Conservation (phyloP, 2,113 vertebrate species). For the Cacatua alba region DNA sequence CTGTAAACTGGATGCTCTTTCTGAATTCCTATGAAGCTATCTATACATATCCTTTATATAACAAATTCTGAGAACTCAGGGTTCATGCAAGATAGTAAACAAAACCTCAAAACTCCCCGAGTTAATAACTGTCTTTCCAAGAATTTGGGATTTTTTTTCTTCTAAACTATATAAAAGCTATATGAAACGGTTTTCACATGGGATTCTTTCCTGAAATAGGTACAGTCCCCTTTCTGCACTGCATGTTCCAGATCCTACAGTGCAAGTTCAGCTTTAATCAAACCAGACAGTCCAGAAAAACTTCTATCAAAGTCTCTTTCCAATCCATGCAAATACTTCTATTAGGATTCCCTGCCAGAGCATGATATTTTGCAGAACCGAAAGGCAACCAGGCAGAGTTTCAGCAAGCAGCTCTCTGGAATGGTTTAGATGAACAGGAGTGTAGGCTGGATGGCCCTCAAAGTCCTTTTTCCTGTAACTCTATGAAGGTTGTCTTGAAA, state of each 20-base stretch:
- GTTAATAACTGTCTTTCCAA: not conserved
- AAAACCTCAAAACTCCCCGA: not conserved
- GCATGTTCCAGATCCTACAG: not conserved
- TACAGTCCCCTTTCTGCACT: not conserved
- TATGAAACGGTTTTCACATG: not conserved
- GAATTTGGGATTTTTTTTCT: not conserved
- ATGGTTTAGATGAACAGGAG: not conserved
- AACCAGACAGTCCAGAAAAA: conserved; percentile 9
- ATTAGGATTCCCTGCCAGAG: not conserved
- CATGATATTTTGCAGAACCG: not conserved
- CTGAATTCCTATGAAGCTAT: not conserved
- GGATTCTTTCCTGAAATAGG: not conserved
- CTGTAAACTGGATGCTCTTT: not conserved
- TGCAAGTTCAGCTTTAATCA: not conserved
- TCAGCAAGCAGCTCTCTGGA: not conserved
- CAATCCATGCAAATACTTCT: not conserved
- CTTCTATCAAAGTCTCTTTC: not conserved
- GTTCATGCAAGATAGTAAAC: not conserved
- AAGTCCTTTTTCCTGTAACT: not conserved
- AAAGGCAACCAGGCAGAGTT: not conserved
- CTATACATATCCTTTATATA: not conserved
- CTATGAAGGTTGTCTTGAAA: not conserved
- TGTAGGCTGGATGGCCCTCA: not conserved
- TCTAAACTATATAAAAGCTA: not conserved
- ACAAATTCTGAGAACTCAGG: not conserved